Base-by-base conservation (phyloP, 2,888 invertebrate species). In the Choreutis nemorana region DNA sequence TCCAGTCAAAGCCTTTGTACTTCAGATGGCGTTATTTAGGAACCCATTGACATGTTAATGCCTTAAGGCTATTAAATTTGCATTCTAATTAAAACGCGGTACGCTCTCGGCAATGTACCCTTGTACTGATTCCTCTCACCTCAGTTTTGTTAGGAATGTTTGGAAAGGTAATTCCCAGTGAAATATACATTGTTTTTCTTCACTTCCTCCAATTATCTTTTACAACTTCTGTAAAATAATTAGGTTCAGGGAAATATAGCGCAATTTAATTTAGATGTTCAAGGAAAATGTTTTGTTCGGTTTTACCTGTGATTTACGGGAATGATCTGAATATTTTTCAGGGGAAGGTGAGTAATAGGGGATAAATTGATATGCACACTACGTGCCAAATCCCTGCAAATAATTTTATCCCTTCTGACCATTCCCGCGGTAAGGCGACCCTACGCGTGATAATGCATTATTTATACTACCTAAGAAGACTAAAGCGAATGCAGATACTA, bases 371-470 rank as follows among this genome's bases (percentile, higher is more conserved):
- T n/a, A n/a, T n/a, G n/a, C n/a, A n/a, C n/a, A n/a, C n/a, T n/a
- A n/a, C n/a, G n/a, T n/a, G n/a, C n/a, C n/a, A n/a, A n/a, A n/a
- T n/a, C n/a, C n/a, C n/a, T 52, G 54, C 48, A 55, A 64, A 67
- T 67, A 70, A 70, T 64, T 64, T 64, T 57, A 66, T 65, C 56
- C 60, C 39, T 39, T 34, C 42, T 56, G 56, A 53, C 60, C 58
- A 43, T 42, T 45, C 48, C 40, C 43, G 53, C 50, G 53, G 48
- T 34, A 32, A 42, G 32, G 45, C 45, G 60, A 55, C 55, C 57
- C 59, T 53, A 66, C 59, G 71, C 75, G 73, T 77, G 77, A 72
- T 68, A 68, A 73, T 78, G 75, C 71, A 77, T 78, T 78, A 78
- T 78, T 73, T 77, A 78, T 78, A 61, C 50, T 55, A 56, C 61